phyloP scores from a whole-genome alignment of 1,140 invertebrate species.

The Lasaia peninsularis region DNA sequence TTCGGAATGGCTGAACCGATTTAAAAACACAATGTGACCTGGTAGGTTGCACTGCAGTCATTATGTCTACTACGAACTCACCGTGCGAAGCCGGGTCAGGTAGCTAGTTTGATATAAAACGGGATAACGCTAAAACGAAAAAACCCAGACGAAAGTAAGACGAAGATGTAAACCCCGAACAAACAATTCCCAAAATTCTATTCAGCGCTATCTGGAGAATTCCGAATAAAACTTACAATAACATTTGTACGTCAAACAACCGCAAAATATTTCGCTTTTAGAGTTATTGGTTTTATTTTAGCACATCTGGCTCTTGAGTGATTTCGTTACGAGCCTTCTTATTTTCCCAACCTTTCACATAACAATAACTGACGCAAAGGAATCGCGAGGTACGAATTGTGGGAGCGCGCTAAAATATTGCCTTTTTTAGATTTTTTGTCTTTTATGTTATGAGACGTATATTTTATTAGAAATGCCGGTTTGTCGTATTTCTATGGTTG shows the following conservation, averaged over 20 bases:
- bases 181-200: too few relatives aligned
- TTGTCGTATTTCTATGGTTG: too few relatives aligned
- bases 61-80: too few relatives aligned
- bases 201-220: background rate
- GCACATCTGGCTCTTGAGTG: constrained; percentile 12
- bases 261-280: constrained; percentile 1
- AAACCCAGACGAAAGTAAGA: too few relatives aligned
- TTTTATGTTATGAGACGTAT: too few relatives aligned
- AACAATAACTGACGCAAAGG: constrained; percentile 8
- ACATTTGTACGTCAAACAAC: background rate
- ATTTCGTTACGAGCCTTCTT: constrained; percentile 7
- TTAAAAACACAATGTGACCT: too few relatives aligned
- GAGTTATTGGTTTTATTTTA: constrained; percentile 9
- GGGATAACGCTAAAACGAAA: too few relatives aligned
- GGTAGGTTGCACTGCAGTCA: too few relatives aligned
- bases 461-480: background rate
- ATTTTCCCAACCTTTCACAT: constrained; percentile 10
- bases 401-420: background rate
- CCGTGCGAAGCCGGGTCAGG: too few relatives aligned
- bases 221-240: background rate
- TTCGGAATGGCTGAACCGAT: too few relatives aligned
- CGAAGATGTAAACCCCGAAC: too few relatives aligned
- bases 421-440: background rate
- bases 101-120: too few relatives aligned
- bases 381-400: background rate